A percentile compares a stretch with the other conserved stretches of the same genome.
These are phyloP conservation scores for Calliopum simillimum DNA, from an alignment of 2,888 invertebrate species.

Conservation along the genomic window DNA sequence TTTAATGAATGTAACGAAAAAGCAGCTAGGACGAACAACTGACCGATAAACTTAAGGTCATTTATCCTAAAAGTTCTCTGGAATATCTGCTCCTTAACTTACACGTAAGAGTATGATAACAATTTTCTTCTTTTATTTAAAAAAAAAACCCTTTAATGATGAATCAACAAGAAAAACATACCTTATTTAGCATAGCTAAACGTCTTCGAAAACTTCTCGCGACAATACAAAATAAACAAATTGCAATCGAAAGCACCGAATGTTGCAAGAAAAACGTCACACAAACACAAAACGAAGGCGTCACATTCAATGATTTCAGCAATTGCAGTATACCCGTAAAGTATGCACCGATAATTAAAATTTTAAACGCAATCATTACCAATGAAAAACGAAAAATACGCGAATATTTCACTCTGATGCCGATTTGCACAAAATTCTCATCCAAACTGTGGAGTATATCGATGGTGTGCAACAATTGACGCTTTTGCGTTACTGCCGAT, in stretches of 20 bases:
- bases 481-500: slow-evolving; percentile 56
- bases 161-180: slow-evolving; percentile 44
- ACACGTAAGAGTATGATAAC: no score
- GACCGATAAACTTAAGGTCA: no score
- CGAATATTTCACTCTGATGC: slow-evolving; percentile 61
- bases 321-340: slow-evolving; percentile 61
- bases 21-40: no score
- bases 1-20: no score
- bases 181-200: slow-evolving; percentile 63
- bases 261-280: slow-evolving; percentile 63
- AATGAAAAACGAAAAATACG: slow-evolving; percentile 61
- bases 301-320: slow-evolving; percentile 56
- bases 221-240: slow-evolving; percentile 61
- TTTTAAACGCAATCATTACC: slow-evolving; percentile 55
- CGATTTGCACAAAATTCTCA: slow-evolving; percentile 58
- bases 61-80: no score
- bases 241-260: slow-evolving; percentile 61
- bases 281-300: slow-evolving; percentile 60
- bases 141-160: no score
- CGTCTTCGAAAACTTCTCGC: slow-evolving; percentile 62
- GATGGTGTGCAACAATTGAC: slow-evolving; percentile 56
- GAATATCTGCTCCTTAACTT: no score
- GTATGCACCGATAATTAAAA: slow-evolving; percentile 57
- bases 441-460: slow-evolving; percentile 59
- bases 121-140: no score